Evolutionary conservation across 1,140 invertebrate genomes (phyloP), one percentile per base, ranked within the genome.

Genomic region (Brevipalpus yothersi): DNA sequence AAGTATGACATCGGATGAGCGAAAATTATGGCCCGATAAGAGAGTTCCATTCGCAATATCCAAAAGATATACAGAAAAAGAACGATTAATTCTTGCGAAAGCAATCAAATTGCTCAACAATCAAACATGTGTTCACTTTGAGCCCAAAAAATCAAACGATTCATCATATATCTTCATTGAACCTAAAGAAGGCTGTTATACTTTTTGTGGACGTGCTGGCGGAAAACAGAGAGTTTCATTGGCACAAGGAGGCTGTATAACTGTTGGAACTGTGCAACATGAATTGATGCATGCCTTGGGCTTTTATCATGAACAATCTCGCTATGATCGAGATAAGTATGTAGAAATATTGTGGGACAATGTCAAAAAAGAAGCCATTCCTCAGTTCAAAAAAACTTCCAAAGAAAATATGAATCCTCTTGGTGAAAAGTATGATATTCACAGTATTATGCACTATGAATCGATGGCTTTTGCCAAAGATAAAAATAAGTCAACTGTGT

Each of bases 231-330:
- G 2, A 3, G 31, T 31, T 5, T 31, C 31, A 3, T 31, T 31
- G 31, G 31, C n/a, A 31, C 31, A 31, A 31, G 31, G 31, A 31
- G 82, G 81, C 2, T 31, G 31, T 31, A 5, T 31, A 5, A 3
- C 2, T 5, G 31, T 51, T 19, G 49, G 66, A 15, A 62, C 54
- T 9, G 66, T 73, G 39, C 63, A 71, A 42, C 72, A 74, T 58
- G 71, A 72, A 60, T 58, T 74, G 43, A 72, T 72, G 64, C 71
- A 72, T 59, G 68, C 67, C 7, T 61, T 71, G 12, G 71, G 71
- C 11, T 73, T 72, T 41, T 70, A 68, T 47, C 71, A 72, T 54
- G 71, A 72, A 58, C 71, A 72, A 47, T 68, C 67, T 7, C 62
- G 71, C 21, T 65, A 67, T 2, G 72, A 72, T 61, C 64, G 66